Conservation (phyloP, 2,888 invertebrate genomes). For the Melangyna quadrimaculata region DNA sequence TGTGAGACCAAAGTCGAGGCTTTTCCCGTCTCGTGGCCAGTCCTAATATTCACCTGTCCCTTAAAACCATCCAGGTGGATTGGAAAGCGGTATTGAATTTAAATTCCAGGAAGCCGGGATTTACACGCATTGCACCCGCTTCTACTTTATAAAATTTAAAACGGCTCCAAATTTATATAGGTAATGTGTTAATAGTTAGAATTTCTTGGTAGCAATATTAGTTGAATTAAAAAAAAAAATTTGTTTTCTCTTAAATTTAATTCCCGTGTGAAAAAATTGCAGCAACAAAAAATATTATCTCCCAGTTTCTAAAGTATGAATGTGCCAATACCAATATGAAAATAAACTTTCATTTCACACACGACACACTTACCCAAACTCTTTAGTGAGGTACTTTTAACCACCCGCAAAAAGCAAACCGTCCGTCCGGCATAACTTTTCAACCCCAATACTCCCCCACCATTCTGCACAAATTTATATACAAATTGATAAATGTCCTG, state of each 20-base stretch:
- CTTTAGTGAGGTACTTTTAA: background rate
- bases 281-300: background rate
- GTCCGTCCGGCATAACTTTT: conserved; percentile 13
- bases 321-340: background rate
- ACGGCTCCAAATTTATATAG: too few species aligned
- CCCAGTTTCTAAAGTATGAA: background rate
- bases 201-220: too few species aligned
- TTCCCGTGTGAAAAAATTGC: background rate
- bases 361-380: background rate
- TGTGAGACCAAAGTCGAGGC: too few species aligned
- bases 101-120: too few species aligned
- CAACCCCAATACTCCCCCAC: background rate
- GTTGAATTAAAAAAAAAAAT: too few species aligned
- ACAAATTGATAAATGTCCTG: conserved; percentile 55
- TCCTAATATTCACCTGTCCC: too few species aligned
- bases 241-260: background rate
- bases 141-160: too few species aligned
- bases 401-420: background rate
- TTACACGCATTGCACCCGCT: too few species aligned
- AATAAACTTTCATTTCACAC: background rate
- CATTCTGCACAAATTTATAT: conserved; percentile 12
- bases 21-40: too few species aligned
- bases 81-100: too few species aligned
- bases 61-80: too few species aligned
- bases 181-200: too few species aligned